Base-by-base conservation (phyloP, 1,140 invertebrate genomes). In the Aphelenchoides besseyi region DNA sequence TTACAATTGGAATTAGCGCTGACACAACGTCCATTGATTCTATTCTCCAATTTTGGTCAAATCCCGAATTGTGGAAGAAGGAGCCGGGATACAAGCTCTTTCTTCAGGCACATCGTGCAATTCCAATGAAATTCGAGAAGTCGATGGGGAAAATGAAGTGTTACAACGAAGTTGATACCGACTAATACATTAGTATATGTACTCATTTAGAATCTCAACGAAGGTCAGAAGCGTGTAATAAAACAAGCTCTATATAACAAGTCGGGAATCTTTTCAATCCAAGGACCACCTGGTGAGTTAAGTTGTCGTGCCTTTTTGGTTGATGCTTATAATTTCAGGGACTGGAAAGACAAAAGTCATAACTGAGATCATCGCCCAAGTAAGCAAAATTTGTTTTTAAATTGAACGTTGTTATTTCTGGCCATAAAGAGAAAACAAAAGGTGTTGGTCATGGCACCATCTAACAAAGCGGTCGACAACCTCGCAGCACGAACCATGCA, bases 271-370 rank as follows among this genome's bases (percentile, higher is more conserved):
- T 33, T 72, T n/a, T 72, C 76, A 3, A 75, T 75, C 33, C 76
- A 74, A 18, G 74, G 74, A 23, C 75, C 74, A 12, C 74, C 74
- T 29, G 55, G 41, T 48, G 23, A 48, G n/a, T n/a, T n/a, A n/a
- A n/a, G n/a, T n/a, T 23, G 12, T 48, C 23, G 12, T 23, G 41
- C 23, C 41, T 48, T 48, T 23, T 48, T 48, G 12, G 12, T 48
- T 48, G 12, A 59, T 29, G 5, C 55, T 8, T 8, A 16, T 5
- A 33, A 5, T 18, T 59, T 12, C 55, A 59, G 74, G 74, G 30
- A 76, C 74, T 23, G 74, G 74, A 57, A 76, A 76, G 69, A 76
- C 74, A 1, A 57, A 66, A 52, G 76, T 79, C 41, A 68, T 76
- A 8, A 59, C 61, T 18, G 75, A 76, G 28, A 76, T 76, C 35